Evolutionary conservation across 1,140 invertebrate species (phyloP), one percentile per base, ranked within the genome.

Genomic region (Musca domestica): DNA sequence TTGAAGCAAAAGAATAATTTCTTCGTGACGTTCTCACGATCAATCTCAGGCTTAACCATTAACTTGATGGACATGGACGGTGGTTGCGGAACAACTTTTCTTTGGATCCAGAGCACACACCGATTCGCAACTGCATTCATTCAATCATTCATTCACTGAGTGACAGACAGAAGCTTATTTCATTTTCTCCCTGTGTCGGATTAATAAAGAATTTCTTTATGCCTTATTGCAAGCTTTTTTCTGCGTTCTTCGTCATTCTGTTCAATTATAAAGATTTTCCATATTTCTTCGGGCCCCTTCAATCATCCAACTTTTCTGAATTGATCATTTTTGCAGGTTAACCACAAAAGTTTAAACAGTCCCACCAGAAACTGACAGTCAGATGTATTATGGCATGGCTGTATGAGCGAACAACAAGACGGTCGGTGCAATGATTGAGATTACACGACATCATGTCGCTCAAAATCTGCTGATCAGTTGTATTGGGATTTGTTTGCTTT

Each of bases 361-460:
- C 6, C 34, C 6, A 41, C 34, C 34, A 30, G 27, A 30, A 30
- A 4, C 27, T 41, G 34, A 2, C 34, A 41, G 34, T 12, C 34
- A 41, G 34, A 41, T 41, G 34, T 41, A n/a, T n/a, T n/a, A 5
- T 41, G 34, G 34, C 34, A 41, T 41, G 4, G 34, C 12, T 41
- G 34, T 41, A 5, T 41, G 34, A 41, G 2, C 34, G 10, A 41
- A 5, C 34, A 30, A 2, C 6, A 41, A 41, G 34, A 41, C 34
- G 34, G 27, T 20, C 48, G 41, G 3, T 41, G 30, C 27, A 17
- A 34, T 41, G 27, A 61, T 61, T 41, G n/a, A 34, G 30, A 34
- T 61, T 41, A 54, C 56, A 34, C 56, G 25, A 61, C 56, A 61
- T 61, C 56, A 61, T 61, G 27, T 61, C 27, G 56, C 15, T 61